Percentiles rank a stretch among this genome's conserved stretches.
These are phyloP conservation scores for Chaenocephalus aceratus DNA, from an alignment of 2,113 vertebrate species.

Conservation along the genomic window DNA sequence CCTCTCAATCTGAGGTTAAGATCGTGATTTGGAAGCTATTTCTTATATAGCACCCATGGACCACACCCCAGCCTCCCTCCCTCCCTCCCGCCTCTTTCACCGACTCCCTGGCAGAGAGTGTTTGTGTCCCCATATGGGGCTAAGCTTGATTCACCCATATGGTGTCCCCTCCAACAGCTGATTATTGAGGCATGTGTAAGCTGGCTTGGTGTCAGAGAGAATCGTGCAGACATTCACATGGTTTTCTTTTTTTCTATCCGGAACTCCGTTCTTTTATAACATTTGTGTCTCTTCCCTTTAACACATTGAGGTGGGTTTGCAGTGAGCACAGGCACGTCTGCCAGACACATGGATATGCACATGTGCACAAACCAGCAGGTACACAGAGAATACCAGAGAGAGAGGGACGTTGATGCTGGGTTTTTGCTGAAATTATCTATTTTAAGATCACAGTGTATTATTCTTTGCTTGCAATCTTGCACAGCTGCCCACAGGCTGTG, in stretches of 20 bases:
- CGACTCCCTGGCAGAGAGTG: slow-evolving; percentile 5
- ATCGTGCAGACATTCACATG: not conserved
- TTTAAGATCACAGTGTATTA: slow-evolving; percentile 60
- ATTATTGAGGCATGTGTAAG: slow-evolving; percentile 64
- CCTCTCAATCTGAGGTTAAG: not conserved
- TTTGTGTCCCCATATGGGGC: slow-evolving; percentile 43
- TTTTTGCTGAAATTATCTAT: slow-evolving; percentile 65
- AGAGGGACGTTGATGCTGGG: slow-evolving; percentile 48
- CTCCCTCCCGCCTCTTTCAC: not conserved
- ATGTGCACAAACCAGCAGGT: slow-evolving; percentile 25
- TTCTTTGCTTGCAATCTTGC: slow-evolving; percentile 51
- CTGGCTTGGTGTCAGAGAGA: slow-evolving; percentile 8
- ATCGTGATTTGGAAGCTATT: slow-evolving; percentile 17
- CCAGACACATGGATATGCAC: slow-evolving; percentile 40
- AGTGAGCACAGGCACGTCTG: slow-evolving; percentile 21
- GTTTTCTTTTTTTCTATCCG: not conserved
- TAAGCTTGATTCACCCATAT: slow-evolving; percentile 74
- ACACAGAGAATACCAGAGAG: slow-evolving; percentile 22
- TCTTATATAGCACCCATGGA: slow-evolving; percentile 9
- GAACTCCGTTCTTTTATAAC: slow-evolving; percentile 2
- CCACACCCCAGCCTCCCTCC: slow-evolving; percentile 4
- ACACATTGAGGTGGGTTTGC: slow-evolving; percentile 5
- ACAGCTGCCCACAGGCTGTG: slow-evolving; percentile 46
- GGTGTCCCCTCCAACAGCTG: slow-evolving; percentile 43
- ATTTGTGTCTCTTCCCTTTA: slow-evolving; percentile 9